Conservation (phyloP, 1,140 invertebrate species). For the Tenebrio molitor region DNA sequence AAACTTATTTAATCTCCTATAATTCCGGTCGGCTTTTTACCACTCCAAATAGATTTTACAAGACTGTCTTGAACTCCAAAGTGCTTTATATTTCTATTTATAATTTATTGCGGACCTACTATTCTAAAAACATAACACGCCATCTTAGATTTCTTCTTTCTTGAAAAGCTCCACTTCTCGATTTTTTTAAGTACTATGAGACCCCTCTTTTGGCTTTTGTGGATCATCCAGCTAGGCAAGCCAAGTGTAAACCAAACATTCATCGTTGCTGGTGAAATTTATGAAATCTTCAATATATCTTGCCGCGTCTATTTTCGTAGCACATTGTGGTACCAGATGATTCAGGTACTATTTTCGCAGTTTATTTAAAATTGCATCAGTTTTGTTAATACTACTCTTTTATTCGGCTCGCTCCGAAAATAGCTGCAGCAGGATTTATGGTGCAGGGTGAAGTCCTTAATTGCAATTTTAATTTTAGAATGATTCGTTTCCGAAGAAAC, state of each 20-base stretch:
- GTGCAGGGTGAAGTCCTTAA: not conserved
- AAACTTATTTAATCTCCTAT: too few relatives aligned
- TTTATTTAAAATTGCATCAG: constrained; percentile 22
- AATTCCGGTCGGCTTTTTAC: too few relatives aligned
- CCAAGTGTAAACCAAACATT: not conserved
- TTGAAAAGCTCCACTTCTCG: too few relatives aligned
- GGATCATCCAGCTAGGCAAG: too few relatives aligned
- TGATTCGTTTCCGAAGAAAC: not conserved
- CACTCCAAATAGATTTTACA: too few relatives aligned
- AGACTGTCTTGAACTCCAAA: too few relatives aligned
- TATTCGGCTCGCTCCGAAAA: not conserved
- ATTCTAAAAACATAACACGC: too few relatives aligned
- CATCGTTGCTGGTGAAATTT: not conserved
- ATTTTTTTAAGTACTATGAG: too few relatives aligned
- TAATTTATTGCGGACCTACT: too few relatives aligned
- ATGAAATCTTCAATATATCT: not conserved
- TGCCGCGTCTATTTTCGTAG: not conserved
- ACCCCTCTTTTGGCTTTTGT: too few relatives aligned
- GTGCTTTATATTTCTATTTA: too few relatives aligned
- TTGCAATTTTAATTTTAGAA: not conserved
- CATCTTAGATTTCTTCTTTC: too few relatives aligned
- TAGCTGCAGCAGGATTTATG: not conserved
- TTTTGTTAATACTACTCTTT: constrained; percentile 1
- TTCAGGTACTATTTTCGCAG: constrained; percentile 29
- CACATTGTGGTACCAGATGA: constrained; percentile 6